Evolutionary conservation across 1,140 invertebrate genomes (phyloP).

Genomic region (Piezodorus guildinii): DNA sequence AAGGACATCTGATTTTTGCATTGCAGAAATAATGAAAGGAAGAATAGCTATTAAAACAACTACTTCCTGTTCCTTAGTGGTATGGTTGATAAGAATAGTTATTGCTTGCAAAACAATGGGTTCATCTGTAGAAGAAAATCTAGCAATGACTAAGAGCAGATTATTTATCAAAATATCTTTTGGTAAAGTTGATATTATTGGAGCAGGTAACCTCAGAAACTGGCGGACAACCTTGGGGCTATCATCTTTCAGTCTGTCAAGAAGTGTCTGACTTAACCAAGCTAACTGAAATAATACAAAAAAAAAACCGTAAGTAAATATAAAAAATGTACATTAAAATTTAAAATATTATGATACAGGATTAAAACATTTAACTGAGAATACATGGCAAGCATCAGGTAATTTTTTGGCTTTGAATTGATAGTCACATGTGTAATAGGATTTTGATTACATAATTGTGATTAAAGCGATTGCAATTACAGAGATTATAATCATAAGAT

Average conservation of each 20-base stretch:
- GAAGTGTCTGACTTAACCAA: conserved; percentile 40
- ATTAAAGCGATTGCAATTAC: no score
- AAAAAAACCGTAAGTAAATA: not conserved
- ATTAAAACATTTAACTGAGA: no score
- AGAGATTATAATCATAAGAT: no score
- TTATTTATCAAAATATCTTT: not conserved
- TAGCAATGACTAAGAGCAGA: not conserved
- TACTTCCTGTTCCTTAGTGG: not conserved
- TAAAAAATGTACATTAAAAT: no score
- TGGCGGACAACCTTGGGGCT: conserved; percentile 37
- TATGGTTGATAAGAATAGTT: not conserved
- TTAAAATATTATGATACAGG: no score
- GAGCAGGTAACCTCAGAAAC: not conserved
- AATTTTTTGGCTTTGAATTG: no score
- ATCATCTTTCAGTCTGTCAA: conserved; percentile 46
- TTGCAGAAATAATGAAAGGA: not conserved
- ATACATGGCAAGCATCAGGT: no score
- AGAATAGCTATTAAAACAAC: not conserved
- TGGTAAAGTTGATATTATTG: not conserved
- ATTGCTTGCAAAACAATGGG: conserved; percentile 3
- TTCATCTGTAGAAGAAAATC: not conserved
- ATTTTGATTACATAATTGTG: no score
- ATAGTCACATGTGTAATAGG: no score
- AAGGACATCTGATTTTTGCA: conserved; percentile 1
- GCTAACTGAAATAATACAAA: conserved; percentile 21